Conservation (phyloP, 2,888 invertebrate species). For the Galeruca laticollis region DNA sequence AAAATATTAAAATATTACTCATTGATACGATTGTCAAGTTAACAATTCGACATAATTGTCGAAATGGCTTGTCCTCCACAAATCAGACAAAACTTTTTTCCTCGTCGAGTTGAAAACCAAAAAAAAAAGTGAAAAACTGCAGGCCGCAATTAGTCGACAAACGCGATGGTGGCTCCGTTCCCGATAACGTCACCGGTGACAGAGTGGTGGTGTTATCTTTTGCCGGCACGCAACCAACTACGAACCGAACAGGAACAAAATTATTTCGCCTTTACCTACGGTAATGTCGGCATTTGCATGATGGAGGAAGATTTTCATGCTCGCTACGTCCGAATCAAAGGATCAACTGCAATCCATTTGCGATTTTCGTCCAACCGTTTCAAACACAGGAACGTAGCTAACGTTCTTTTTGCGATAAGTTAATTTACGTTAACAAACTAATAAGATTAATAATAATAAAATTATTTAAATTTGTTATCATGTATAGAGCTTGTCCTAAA, state of each 20-base stretch:
- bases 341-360: slow-evolving; percentile 18
- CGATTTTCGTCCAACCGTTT: slow-evolving; percentile 5
- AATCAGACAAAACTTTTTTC: neutral
- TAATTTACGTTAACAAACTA: too few relatives aligned
- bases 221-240: slow-evolving; percentile 69
- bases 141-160: slow-evolving; percentile 43
- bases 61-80: neutral
- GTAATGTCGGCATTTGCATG: slow-evolving; percentile 37
- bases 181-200: slow-evolving; percentile 71
- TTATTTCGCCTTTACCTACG: slow-evolving; percentile 34
- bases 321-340: slow-evolving; percentile 13
- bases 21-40: neutral
- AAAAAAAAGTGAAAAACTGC: slow-evolving; percentile 35
- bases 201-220: slow-evolving; percentile 70
- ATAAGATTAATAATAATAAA: too few relatives aligned
- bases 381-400: neutral
- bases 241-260: slow-evolving; percentile 49
- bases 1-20: too few relatives aligned
- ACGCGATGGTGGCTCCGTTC: slow-evolving; percentile 51
- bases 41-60: neutral
- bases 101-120: slow-evolving; percentile 13
- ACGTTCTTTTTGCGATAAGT: too few relatives aligned
- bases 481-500: too few relatives aligned
- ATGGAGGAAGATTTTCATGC: slow-evolving; percentile 35
- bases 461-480: too few relatives aligned